Evolutionary conservation across 2,797 vertebrate genomes (phyloP), one percentile per base, ranked within the genome.

Genomic region (Coendou prehensilis): DNA sequence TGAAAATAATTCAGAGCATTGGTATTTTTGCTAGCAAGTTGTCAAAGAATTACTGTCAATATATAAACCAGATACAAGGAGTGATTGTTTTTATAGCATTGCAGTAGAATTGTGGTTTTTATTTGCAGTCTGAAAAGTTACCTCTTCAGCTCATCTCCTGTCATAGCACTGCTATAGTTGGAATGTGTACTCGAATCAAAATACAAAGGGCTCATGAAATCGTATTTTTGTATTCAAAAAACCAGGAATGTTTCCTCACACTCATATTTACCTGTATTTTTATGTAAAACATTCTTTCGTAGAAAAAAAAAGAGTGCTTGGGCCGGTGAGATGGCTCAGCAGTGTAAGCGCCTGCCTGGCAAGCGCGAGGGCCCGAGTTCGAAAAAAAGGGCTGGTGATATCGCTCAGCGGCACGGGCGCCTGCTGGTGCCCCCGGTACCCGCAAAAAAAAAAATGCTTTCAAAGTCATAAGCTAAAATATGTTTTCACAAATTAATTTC

Each of bases 401-500:
- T 41, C 37, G 37, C 37, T 41, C 37, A 41, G 37, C 37, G 37
- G 37, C 37, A 41, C 37, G 37, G 37, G 37, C 37, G 37, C 37
- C 37, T 41, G 37, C 37, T 41, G 37, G 37, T 41, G 37, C 37
- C 37, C 37, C 37, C 37, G 37, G 37, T 41, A 41, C 37, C 37
- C 37, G 37, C 37, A 41, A 59, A 54, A 61, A 92, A 94, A 18
- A 56, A n/a, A 69, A 0, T 95, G 33, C n/a, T 97, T 87, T 96
- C 28, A 81, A 45, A 91, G 57, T 50, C 17, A 41, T 81, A 73
- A 71, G 22, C 45, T 45, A 91, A 69, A 47, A 6, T 83, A 56
- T 85, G 45, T 92, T 92, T 94, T 92, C 56, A 95, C 6, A 78
- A 56, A 78, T 83, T 85, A 71, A 87, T 80, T 89, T 96, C 56